Evolutionary conservation across 2,797 vertebrate genomes (phyloP).

Genomic region (Mareca penelope): DNA sequence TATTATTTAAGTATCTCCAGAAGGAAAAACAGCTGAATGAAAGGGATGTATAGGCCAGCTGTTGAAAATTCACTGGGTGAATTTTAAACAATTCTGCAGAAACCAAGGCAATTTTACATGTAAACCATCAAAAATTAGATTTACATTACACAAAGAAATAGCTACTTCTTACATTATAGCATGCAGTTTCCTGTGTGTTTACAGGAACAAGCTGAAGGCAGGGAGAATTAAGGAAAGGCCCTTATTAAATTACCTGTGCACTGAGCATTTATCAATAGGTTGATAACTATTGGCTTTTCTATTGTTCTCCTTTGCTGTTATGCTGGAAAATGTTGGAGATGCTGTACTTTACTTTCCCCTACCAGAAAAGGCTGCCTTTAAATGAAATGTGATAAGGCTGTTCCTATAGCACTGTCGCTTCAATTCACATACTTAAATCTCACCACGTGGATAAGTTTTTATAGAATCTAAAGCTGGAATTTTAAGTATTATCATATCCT

Average conservation of each 20-base stretch:
- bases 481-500: neutral
- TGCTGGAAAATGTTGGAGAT: neutral
- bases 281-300: neutral
- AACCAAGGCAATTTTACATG: neutral
- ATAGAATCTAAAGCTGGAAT: neutral
- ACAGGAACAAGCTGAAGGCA: neutral
- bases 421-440: neutral
- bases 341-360: neutral
- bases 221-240: neutral
- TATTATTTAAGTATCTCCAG: constrained; percentile 71
- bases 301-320: neutral
- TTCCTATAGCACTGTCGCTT: neutral
- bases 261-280: neutral
- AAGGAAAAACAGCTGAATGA: constrained; percentile 38
- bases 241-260: neutral
- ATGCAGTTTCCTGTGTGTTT: neutral
- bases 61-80: constrained; percentile 20
- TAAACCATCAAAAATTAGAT: constrained; percentile 7
- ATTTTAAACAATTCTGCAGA: neutral
- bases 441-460: neutral
- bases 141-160: neutral
- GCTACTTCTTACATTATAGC: neutral
- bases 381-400: neutral
- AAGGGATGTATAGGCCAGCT: constrained; percentile 32
- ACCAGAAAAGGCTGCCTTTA: neutral